These are phyloP conservation scores for Drosophila ohnishii DNA, from an alignment of 1,140 invertebrate species.

Conservation along the genomic window DNA sequence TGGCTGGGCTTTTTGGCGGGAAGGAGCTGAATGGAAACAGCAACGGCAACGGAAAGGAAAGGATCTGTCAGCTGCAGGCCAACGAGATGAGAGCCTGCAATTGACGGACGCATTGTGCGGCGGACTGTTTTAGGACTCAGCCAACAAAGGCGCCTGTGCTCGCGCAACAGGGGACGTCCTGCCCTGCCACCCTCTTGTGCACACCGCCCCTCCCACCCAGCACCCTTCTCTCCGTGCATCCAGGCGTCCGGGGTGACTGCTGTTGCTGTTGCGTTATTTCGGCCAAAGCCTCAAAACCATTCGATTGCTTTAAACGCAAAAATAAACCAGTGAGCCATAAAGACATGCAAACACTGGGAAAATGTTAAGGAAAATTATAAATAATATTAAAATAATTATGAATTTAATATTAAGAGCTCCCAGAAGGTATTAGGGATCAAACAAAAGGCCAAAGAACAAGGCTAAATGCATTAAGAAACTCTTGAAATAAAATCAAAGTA, in stretches of 20 bases:
- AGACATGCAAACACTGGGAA: conserved; percentile 26
- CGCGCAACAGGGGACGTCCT: conserved; percentile 65
- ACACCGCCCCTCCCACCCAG: too few species aligned
- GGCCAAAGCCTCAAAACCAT: conserved; percentile 41
- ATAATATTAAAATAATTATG: not conserved
- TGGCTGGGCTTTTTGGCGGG: conserved; percentile 13
- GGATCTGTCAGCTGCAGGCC: conserved; percentile 68
- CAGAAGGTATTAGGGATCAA: too few species aligned
- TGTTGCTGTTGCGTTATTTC: conserved; percentile 51
- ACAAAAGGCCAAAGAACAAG: not conserved
- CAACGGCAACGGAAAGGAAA: conserved; percentile 24
- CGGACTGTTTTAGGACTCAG: conserved; percentile 72
- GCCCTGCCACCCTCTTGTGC: conserved; percentile 6
- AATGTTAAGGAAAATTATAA: too few species aligned
- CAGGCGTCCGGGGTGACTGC: not conserved
- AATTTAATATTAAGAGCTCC: not conserved
- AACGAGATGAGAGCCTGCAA: conserved; percentile 56
- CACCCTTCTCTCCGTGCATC: not conserved
- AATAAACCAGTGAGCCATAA: conserved; percentile 62
- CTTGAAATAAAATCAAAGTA: not conserved
- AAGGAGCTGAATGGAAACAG: conserved; percentile 15
- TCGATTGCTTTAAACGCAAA: conserved; percentile 60
- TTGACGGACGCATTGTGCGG: conserved; percentile 76
- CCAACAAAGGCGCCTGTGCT: conserved; percentile 61
- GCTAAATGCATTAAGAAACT: too few species aligned